Evolutionary conservation across 2,888 invertebrate genomes (phyloP), one percentile per base, ranked within the genome.

Genomic region (Drosophila mimica): DNA sequence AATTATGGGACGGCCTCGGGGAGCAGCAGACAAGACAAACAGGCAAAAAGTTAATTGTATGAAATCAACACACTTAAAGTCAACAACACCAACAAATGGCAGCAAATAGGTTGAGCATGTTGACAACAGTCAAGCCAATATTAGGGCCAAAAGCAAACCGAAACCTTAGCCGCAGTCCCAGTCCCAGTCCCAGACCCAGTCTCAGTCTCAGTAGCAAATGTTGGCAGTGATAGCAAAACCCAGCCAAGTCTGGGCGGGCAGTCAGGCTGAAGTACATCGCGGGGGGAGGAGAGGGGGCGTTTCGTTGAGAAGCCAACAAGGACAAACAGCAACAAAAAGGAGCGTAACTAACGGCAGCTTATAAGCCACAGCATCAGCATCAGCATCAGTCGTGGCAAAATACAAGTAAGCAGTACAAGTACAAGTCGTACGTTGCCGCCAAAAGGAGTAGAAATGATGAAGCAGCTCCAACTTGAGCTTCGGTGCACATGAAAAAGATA

Each of bases 51-150:
- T 90, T 90, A 86, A 90, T 86, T 86, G 90, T 86, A 86, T 86
- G 90, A 88, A 90, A 88, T 86, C 90, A 90, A 90, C 90, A 90
- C 83, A 83, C 82, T 90, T 88, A 69, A 83, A 86, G 87, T 86
- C 87, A 86, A 90, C 82, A 88, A 74, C 83, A 74, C 74, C 58
- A 78, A 58, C 85, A 83, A 70, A 74, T 57, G 62, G 46, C 71
- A 64, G 60, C 68, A 70, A 66, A 76, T 72, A 66, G 72, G 60
- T 72, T 80, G 72, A 76, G 76, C 76, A 67, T 80, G 69, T 79
- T 81, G 81, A 76, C 81, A 79, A 73, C 73, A 70, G 73, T 64
- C 70, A 70, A 65, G 72, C 66, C 77, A 79, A 72, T 76, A 67
- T 79, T 66, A 70, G 49, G 76, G 73, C 33, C 69, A 53, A 64